Conservation (phyloP, 2,113 vertebrate species). For the Serinus canaria region DNA sequence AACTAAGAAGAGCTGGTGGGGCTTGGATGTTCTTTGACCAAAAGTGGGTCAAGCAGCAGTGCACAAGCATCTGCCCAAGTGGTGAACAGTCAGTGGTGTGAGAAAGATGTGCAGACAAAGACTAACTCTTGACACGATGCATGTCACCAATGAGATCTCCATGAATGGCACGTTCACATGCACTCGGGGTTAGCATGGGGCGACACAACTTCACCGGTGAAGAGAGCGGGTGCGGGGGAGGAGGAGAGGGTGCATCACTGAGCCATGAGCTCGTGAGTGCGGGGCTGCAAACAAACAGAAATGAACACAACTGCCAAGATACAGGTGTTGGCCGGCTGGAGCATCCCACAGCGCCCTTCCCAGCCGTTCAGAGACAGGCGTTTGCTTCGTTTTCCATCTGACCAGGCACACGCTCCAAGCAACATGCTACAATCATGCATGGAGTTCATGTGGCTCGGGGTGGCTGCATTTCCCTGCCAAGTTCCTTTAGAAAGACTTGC, state of each 20-base stretch:
- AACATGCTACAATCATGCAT: conserved; percentile 18
- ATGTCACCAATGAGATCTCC: conserved; percentile 71
- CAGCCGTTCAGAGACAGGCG: neutral
- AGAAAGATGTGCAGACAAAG: conserved; percentile 72
- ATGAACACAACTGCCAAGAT: conserved; percentile 29
- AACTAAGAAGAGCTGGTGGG: conserved; percentile 10
- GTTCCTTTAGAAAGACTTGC: conserved; percentile 36
- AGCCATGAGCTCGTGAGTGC: neutral
- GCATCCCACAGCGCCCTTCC: conserved; percentile 14
- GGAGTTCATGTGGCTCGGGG: neutral
- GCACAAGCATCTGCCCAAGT: conserved; percentile 65
- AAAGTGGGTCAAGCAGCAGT: neutral
- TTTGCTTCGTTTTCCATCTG: conserved; percentile 59
- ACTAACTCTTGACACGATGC: conserved; percentile 69
- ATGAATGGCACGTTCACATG: conserved; percentile 63
- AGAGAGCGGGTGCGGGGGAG: neutral
- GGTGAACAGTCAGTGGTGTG: conserved; percentile 65
- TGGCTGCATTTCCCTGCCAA: neutral
- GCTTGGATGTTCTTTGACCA: neutral
- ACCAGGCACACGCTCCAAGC: conserved; percentile 55
- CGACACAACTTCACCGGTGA: conserved; percentile 45
- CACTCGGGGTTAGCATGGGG: conserved; percentile 47
- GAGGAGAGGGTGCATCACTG: neutral
- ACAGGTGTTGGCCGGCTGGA: conserved; percentile 15
- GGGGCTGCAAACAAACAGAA: conserved; percentile 13